Percentiles rank a stretch among this genome's conserved stretches.
Conservation (phyloP, 2,888 invertebrate genomes). For the Drepanosiphum platanoidis region DNA sequence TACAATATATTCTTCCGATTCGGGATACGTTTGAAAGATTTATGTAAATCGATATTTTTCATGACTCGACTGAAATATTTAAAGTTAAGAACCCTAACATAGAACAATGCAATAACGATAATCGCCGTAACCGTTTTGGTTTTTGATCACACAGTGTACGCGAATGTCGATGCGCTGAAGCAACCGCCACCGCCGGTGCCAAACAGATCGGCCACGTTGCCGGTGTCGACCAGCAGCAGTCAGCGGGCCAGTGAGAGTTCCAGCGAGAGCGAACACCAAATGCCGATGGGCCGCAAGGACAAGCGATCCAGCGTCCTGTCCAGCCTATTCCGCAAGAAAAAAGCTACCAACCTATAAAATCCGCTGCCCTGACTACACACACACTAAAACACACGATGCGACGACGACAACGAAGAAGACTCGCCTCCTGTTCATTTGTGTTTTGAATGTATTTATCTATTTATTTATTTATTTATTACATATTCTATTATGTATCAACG, state of each 20-base stretch:
- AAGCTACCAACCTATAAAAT: constrained; percentile 64
- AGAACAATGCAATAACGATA: not conserved
- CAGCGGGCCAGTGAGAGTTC: constrained; percentile 67
- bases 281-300: constrained; percentile 65
- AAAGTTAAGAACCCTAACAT: too few species aligned
- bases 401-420: too few species aligned
- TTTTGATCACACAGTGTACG: constrained; percentile 30
- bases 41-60: too few species aligned
- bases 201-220: constrained; percentile 65
- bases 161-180: constrained; percentile 66
- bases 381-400: too few species aligned
- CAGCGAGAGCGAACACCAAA: constrained; percentile 67
- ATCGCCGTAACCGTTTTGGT: not conserved
- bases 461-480: too few species aligned
- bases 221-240: not conserved
- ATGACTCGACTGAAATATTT: too few species aligned
- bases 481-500: too few species aligned
- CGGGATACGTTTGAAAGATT: too few species aligned
- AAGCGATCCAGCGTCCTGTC: constrained; percentile 66
- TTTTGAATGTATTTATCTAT: too few species aligned
- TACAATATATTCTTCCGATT: too few species aligned
- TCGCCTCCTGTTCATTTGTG: too few species aligned
- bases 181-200: constrained; percentile 69
- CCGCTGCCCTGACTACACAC: too few species aligned
- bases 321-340: constrained; percentile 65